Percentiles rank a stretch among this genome's conserved stretches.
phyloP scores from a whole-genome alignment of 2,797 vertebrate genomes.

The Gymnodraco acuticeps region DNA sequence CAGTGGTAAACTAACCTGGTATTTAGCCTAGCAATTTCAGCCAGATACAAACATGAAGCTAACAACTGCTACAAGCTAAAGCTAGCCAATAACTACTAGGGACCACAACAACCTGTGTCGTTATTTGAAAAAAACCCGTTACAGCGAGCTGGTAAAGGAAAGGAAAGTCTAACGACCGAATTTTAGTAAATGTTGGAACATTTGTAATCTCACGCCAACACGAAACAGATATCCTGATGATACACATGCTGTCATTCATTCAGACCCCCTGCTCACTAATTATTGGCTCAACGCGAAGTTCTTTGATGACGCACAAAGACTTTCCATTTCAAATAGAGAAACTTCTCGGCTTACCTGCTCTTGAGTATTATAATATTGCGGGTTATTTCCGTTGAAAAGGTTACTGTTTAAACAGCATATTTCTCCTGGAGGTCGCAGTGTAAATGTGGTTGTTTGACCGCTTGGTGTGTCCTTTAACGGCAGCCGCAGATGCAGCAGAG shows the following conservation, averaged over 20 bases:
- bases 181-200: not conserved
- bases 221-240: not conserved
- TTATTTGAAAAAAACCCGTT: not conserved
- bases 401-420: constrained; percentile 34
- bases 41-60: constrained; percentile 1
- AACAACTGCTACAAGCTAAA: constrained; percentile 39
- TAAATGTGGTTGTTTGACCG: not conserved
- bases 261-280: not conserved
- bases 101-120: no score
- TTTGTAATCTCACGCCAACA: not conserved
- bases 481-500: constrained; percentile 17
- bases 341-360: constrained; percentile 53
- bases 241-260: constrained; percentile 44
- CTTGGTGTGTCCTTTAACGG: not conserved
- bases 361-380: not conserved
- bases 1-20: not conserved
- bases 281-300: constrained; percentile 47
- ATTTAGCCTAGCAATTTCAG: constrained; percentile 23
- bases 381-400: not conserved
- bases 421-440: not conserved
- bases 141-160: not conserved
- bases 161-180: not conserved
- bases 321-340: constrained; percentile 4
- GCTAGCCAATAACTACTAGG: not conserved
- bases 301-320: constrained; percentile 7